Evolutionary conservation across 2,797 vertebrate species (phyloP), one percentile per base, ranked within the genome.

Genomic region (Distichodus sexfasciatus): DNA sequence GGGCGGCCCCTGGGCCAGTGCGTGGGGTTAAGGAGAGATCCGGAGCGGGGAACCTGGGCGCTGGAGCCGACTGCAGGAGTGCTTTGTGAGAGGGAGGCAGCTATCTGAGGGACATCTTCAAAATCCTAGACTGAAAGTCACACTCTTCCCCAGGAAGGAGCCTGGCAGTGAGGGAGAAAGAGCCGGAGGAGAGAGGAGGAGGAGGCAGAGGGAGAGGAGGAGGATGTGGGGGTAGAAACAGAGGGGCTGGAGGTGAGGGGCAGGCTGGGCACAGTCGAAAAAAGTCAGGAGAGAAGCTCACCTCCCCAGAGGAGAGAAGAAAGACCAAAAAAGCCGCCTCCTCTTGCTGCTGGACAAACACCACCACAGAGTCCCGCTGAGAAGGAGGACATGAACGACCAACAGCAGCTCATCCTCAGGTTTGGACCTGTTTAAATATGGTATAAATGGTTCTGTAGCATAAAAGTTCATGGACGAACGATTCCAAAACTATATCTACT

Each of bases 41-140:
- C 3, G 73, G 90, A 66, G 82, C 67, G 0, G 14, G 85, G 48
- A 64, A 76, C 80, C 38, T 72, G 84, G 57, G 89, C 84, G 86
- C 9, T 88, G 88, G 88, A 87, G 86, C 69, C 78, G 81, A 24
- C 76, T 85, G 46, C 87, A 84, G 1, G 90, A 91, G 55, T 53
- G 6, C 11, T 2, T 43, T 0, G 87, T n/a, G 90, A 0, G 90
- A 91, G 76, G 88, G 87, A 0, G 83, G 88, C 0, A 94, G 0
- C 55, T 95, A 50, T 97, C 96, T 1, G 94, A 97, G n/a, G n/a
- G 95, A 95, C 60, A 90, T 95, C 63, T 91, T 89, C 6, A 94
- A 91, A 82, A 83, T 91, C 57, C 83, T 94, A 0, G 92, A 94
- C 76, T 77, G 58, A 77, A 87, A 23, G 72, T n/a, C 0, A 74